Evolutionary conservation across 2,888 invertebrate species (phyloP).

Genomic region (Chaitophorus viminalis): DNA sequence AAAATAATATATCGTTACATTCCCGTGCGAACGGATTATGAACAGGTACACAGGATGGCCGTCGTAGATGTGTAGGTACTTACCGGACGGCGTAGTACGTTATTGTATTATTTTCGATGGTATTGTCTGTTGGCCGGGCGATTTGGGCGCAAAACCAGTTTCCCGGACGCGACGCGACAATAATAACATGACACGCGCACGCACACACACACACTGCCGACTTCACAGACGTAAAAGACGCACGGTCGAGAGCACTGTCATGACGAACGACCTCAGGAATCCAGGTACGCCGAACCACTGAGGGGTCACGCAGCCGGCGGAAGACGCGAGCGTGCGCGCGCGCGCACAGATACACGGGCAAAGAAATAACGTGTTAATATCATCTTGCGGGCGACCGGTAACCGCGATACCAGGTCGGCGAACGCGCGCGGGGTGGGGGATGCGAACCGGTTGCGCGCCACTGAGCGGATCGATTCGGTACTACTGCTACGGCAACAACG

Average conservation of each 20-base stretch:
- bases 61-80: not conserved
- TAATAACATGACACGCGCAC: constrained; percentile 47
- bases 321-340: no score
- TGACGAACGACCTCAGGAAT: constrained; percentile 50
- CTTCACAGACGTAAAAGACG: no score
- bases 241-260: no score
- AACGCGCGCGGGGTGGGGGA: not conserved
- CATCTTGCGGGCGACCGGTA: constrained; percentile 38
- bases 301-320: constrained; percentile 47
- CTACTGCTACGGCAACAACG: constrained; percentile 1
- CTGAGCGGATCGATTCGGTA: constrained; percentile 47
- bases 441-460: constrained; percentile 45
- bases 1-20: no score
- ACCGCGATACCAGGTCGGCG: not conserved
- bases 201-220: no score
- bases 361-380: no score
- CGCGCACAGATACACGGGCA: no score
- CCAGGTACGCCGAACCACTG: constrained; percentile 42
- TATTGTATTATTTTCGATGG: not conserved
- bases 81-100: constrained; percentile 7
- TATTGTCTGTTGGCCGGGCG: constrained; percentile 4
- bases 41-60: no score
- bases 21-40: no score
- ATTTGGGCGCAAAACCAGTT: constrained; percentile 37
- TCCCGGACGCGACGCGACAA: not conserved